Percentiles rank a stretch among this genome's conserved stretches.
Evolutionary conservation across 2,888 invertebrate species (phyloP).

Genomic region (Nephrotoma flavescens): DNA sequence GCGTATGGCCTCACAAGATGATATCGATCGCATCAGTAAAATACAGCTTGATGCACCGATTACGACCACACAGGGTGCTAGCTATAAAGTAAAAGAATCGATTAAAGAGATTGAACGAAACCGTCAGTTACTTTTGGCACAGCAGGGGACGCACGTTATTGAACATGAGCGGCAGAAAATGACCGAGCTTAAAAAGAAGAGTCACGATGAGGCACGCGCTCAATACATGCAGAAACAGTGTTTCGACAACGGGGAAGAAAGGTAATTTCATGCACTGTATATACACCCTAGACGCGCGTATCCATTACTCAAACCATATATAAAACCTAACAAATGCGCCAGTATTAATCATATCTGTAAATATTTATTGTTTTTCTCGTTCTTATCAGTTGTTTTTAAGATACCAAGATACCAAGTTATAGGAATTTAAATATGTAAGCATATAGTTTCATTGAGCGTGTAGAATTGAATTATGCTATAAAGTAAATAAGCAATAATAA

Average conservation of each 20-base stretch:
- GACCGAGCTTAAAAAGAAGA: slow-evolving; percentile 67
- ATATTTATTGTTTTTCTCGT: background rate
- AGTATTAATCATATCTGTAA: background rate
- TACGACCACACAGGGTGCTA: slow-evolving; percentile 45
- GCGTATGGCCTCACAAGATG: slow-evolving; percentile 62
- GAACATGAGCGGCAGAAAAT: slow-evolving; percentile 82
- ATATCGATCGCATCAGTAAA: slow-evolving; percentile 75
- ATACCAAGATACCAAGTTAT: background rate
- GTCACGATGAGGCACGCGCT: slow-evolving; percentile 77
- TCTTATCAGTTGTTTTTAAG: background rate
- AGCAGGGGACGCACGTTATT: slow-evolving; percentile 86
- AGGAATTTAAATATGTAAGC: too few species aligned
- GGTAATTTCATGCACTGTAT: slow-evolving; percentile 18
- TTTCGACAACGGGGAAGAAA: slow-evolving; percentile 22
- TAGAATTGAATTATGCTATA: too few species aligned
- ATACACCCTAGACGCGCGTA: background rate
- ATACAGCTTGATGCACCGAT: slow-evolving; percentile 74
- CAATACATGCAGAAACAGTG: slow-evolving; percentile 57
- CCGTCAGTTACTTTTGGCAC: slow-evolving; percentile 68
- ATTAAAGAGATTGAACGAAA: slow-evolving; percentile 82
- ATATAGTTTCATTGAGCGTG: too few species aligned
- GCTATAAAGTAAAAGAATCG: slow-evolving; percentile 69
- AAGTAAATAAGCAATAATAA: too few species aligned
- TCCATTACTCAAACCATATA: background rate
- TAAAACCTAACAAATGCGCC: background rate